Base-by-base conservation (phyloP, 2,797 vertebrate species). In the Delichon dasypus region DNA sequence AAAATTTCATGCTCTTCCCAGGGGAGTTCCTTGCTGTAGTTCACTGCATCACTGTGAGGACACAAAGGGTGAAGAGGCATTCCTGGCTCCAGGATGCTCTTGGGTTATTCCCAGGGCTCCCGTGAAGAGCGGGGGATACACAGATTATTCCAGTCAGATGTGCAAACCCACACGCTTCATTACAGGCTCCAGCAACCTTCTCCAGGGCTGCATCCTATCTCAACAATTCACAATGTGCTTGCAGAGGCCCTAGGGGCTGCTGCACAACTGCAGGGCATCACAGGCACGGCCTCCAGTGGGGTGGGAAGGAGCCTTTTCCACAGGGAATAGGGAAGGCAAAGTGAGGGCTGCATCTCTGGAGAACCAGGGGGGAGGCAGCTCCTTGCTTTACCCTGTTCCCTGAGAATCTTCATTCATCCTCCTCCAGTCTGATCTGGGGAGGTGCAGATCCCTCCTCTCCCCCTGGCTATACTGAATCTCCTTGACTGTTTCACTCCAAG, bases 101-200 rank as follows among this genome's bases (percentile, higher is more conserved):
- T 3, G 2, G 32, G 32, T 54, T 64, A 34, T 38, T 83, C 51
- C 65, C 54, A 61, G 42, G n/a, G 16, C 26, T 72, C 27, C 44
- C 0, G 0, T 13, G 40, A 65, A 57, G 50, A n/a, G 8, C 2
- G 0, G 2, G 6, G 25, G 22, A 57, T 15, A 25, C 3, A 47
- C 0, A 11, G 32, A 61, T 5, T 58, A 77, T 32, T 65, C 61
- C 68, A 18, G 47, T 3, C 1, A 6, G 66, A 42, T 77, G 13
- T 32, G n/a, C 10, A n/a, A 50, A 55, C 30, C 16, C 32, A 36
- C 61, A 38, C 0, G 1, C 79, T 70, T 45, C 64, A 67, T 38
- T n/a, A n/a, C 76, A 65, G 38, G 18, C 53, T 83, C 32, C 25
- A 38, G n/a, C 50, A 90, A 45, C 57, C 9, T 48, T 38, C 61